phyloP scores from a whole-genome alignment of 2,797 vertebrate genomes.

The Leucoraja ocellata region DNA sequence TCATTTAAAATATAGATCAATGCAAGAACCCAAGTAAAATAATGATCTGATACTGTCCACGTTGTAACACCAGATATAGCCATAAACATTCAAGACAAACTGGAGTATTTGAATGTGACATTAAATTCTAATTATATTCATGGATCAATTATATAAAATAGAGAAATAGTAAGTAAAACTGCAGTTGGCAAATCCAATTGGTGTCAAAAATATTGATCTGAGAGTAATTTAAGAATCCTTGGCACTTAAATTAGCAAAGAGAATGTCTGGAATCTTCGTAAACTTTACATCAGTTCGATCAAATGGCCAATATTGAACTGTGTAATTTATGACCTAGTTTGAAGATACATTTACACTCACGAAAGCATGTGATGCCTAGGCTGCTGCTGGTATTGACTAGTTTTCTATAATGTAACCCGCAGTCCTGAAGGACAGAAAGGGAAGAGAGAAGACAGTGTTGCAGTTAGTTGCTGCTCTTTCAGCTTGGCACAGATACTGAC shows the following conservation, averaged over 20 bases:
- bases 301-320: neutral
- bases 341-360: neutral
- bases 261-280: neutral
- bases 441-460: neutral
- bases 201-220: neutral
- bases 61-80: neutral
- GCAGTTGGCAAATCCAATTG: neutral
- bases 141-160: neutral
- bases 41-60: neutral
- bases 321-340: neutral
- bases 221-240: neutral
- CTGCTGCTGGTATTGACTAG: neutral
- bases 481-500: neutral
- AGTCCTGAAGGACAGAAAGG: neutral
- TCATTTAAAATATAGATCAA: neutral
- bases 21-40: neutral
- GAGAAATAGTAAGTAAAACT: neutral
- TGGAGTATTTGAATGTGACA: neutral
- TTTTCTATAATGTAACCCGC: neutral
- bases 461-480: neutral
- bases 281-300: neutral
- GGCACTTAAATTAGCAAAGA: neutral
- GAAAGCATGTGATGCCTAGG: neutral
- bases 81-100: neutral
- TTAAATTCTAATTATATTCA: neutral